Evolutionary conservation across 2,888 invertebrate species (phyloP).

Genomic region (Agrilus biguttatus): DNA sequence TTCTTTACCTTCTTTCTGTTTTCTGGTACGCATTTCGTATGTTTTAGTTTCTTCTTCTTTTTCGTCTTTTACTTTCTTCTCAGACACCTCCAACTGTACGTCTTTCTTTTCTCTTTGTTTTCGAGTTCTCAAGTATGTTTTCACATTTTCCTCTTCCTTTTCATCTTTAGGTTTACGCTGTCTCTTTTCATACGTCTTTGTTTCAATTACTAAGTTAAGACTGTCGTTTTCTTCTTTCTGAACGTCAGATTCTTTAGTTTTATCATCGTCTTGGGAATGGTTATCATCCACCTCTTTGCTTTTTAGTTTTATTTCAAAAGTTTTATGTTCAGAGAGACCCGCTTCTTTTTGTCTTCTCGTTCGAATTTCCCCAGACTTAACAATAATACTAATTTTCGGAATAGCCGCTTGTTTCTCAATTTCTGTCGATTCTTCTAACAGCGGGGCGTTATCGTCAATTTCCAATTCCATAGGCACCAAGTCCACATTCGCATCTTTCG

Average conservation of each 20-base stretch:
- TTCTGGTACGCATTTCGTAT: constrained; percentile 2
- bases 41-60: constrained; percentile 2
- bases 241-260: constrained; percentile 1
- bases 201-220: constrained; percentile 3
- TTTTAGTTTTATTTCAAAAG: too few species aligned
- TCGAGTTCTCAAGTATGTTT: neutral
- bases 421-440: too few species aligned
- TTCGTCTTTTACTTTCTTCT: neutral
- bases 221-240: neutral
- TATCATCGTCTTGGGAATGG: neutral
- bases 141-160: constrained; percentile 14
- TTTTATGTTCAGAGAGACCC: neutral
- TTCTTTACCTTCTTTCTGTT: constrained; percentile 7
- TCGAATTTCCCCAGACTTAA: neutral
- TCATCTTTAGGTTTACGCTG: constrained; percentile 20
- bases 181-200: constrained; percentile 1
- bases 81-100: constrained; percentile 1
- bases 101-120: neutral
- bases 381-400: neutral
- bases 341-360: neutral
- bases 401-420: neutral
- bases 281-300: too few species aligned
- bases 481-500: neutral
- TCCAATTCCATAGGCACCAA: constrained; percentile 1
- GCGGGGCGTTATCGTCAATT: neutral